Base-by-base conservation (phyloP, 2,888 invertebrate species). In the Melinaea marsaeus region DNA sequence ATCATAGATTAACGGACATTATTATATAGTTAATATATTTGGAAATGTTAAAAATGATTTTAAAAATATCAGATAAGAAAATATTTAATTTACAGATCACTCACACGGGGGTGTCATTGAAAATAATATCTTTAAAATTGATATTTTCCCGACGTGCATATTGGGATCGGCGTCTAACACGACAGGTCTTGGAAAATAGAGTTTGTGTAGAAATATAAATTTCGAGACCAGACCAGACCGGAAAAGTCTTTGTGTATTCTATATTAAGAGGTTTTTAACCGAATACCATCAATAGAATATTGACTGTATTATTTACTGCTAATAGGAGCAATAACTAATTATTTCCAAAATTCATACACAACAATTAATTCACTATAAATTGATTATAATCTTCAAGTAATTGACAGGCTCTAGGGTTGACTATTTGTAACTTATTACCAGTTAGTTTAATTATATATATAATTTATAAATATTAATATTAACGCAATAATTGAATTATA, bases 101-200 rank as follows among this genome's bases (percentile, higher is more conserved):
- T 48, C 42, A 22, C 37, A 60, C 55, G 54, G 56, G 58, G 58
- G 54, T 60, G 55, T 46, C 66, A 61, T 67, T 65, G 65, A 61
- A 68, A 64, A 68, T 64, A 68, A 67, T 68, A 57, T 63, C 65
- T 68, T 70, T 70, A 69, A 71, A 70, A 71, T 68, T 72, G 71
- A 72, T 71, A 72, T 72, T 70, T 66, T 61, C 64, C 57, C 58
- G 67, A 66, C 68, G 69, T 66, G 69, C 61, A 71, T 71, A 71
- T 71, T 70, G 69, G 69, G 60, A 68, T 62, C 67, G n/a, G 62
- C 66, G 64, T 65, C 66, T 58, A 51, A 45, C 64, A 64, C 64
- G 68, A 68, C 68, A 68, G 63, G 59, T 61, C 57, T 48, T 34
- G 58, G 66, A 64, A 66, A 66, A 68, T 68, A 58, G 57, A 64